Evolutionary conservation across 2,113 vertebrate genomes (phyloP).

Genomic region (Notechis scutatus): DNA sequence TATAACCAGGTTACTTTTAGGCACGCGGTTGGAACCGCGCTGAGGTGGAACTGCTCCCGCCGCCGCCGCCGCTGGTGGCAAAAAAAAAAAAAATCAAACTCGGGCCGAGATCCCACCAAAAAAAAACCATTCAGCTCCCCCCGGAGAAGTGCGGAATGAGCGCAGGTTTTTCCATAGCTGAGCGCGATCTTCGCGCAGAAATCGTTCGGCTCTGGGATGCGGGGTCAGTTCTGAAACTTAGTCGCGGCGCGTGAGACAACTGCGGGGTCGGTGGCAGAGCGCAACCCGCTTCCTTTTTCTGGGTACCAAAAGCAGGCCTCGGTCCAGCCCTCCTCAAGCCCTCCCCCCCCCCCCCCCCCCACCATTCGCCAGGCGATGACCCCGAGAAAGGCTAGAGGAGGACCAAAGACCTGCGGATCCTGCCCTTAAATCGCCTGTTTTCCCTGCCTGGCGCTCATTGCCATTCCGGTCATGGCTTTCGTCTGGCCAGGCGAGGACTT

Average conservation of each 20-base stretch:
- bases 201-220: not conserved
- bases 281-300: not conserved
- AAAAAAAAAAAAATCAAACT: too few relatives aligned
- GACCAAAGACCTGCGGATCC: not conserved
- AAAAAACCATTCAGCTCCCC: not conserved
- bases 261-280: not conserved
- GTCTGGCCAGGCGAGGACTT: not conserved
- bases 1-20: not conserved
- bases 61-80: not conserved
- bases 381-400: not conserved
- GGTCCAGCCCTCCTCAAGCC: not conserved
- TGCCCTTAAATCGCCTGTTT: not conserved
- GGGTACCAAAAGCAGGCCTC: not conserved
- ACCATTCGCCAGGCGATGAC: not conserved
- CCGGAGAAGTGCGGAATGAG: too few relatives aligned
- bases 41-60: not conserved
- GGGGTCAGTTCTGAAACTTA: not conserved
- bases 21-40: not conserved
- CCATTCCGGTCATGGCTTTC: constrained; percentile 8
- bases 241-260: not conserved
- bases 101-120: not conserved
- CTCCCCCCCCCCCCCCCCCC: too few relatives aligned
- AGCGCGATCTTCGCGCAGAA: not conserved
- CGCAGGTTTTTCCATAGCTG: not conserved
- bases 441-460: not conserved